Conservation (phyloP, 2,888 invertebrate genomes). For the Pterostichus niger region DNA sequence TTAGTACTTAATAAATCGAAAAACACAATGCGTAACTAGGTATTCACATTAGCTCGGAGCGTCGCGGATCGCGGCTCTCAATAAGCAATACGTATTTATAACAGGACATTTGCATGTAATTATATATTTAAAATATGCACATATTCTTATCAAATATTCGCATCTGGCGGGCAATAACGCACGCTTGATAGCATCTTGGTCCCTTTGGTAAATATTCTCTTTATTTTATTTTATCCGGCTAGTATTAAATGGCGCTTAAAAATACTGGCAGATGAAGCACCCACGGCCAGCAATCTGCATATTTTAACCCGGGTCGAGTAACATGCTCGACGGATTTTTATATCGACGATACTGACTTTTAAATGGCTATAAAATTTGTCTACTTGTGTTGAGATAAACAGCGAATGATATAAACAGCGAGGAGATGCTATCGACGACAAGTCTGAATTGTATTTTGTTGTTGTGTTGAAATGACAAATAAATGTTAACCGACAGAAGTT, state of each 20-base stretch:
- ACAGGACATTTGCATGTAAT: constrained; percentile 53
- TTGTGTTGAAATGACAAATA: too few relatives aligned
- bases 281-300: constrained; percentile 55
- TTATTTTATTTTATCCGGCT: constrained; percentile 28
- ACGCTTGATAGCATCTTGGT: constrained; percentile 27
- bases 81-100: constrained; percentile 34
- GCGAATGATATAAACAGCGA: too few relatives aligned
- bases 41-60: neutral
- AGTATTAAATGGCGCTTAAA: constrained; percentile 54
- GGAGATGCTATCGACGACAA: too few relatives aligned
- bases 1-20: too few relatives aligned
- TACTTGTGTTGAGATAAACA: constrained; percentile 14
- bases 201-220: constrained; percentile 41
- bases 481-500: too few relatives aligned
- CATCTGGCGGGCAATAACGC: constrained; percentile 44
- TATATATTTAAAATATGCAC: constrained; percentile 46
- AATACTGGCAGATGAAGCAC: constrained; percentile 44
- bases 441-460: too few relatives aligned
- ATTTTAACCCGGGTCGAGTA: constrained; percentile 27
- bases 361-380: constrained; percentile 62
- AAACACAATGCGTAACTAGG: too few relatives aligned
- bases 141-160: constrained; percentile 38
- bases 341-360: constrained; percentile 49
- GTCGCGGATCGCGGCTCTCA: neutral
- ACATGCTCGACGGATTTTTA: constrained; percentile 48